Conservation (phyloP, 1,140 invertebrate genomes). For the Fopius arisanus region DNA sequence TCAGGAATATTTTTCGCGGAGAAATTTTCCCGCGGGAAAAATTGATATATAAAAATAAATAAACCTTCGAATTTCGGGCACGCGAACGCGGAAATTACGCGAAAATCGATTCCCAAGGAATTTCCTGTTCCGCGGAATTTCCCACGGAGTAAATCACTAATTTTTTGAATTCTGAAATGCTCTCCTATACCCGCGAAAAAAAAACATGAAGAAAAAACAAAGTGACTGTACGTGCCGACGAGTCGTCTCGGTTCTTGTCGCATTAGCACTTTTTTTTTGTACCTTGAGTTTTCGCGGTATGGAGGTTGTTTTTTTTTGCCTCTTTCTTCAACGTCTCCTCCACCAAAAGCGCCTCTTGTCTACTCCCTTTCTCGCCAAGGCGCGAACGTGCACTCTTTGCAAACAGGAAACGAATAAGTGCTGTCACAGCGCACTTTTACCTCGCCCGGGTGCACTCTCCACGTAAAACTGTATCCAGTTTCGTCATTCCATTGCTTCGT, state of each 20-base stretch:
- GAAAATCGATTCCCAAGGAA: too few species aligned
- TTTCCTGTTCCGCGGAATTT: too few species aligned
- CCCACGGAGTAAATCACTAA: background rate
- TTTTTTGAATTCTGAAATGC: background rate
- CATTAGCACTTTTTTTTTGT: conserved; percentile 5
- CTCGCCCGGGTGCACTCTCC: conserved; percentile 11
- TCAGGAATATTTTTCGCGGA: too few species aligned
- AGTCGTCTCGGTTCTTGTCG: conserved; percentile 10
- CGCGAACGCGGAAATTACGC: too few species aligned
- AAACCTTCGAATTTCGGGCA: too few species aligned
- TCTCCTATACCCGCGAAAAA: background rate
- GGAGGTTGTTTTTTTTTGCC: background rate
- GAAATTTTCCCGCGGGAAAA: too few species aligned
- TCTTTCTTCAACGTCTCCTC: background rate
- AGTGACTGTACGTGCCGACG: conserved; percentile 8
- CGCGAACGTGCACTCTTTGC: conserved; percentile 7
- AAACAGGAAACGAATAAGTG: conserved; percentile 14
- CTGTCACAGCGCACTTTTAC: conserved; percentile 10
- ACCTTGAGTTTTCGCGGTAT: background rate
- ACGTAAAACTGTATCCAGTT: conserved; percentile 9
- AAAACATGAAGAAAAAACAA: conserved; percentile 7
- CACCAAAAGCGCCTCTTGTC: background rate
- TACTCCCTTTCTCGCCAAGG: conserved; percentile 12
- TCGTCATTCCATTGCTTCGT: background rate
- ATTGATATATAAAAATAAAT: too few species aligned